Conservation (phyloP, 2,113 vertebrate genomes). For the Aythya baeri region DNA sequence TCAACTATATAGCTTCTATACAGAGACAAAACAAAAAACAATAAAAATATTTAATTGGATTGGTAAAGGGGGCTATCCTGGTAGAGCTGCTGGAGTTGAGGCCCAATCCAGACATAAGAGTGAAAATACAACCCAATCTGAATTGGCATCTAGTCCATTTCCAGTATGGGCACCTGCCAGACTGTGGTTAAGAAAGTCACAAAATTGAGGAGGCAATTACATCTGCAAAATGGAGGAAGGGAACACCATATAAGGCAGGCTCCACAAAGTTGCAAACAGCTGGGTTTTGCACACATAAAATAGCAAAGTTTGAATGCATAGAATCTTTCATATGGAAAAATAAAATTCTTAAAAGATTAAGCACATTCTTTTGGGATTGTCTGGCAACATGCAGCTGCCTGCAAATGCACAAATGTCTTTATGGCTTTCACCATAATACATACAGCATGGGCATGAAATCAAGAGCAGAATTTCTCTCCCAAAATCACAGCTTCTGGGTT, state of each 20-base stretch:
- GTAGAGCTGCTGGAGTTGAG: background rate
- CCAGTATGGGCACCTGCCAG: background rate
- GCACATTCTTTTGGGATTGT: background rate
- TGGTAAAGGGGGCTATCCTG: background rate
- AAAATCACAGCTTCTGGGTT: background rate
- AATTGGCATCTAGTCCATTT: background rate
- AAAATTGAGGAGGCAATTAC: background rate
- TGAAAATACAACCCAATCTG: background rate
- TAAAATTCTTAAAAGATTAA: background rate
- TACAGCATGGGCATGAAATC: background rate
- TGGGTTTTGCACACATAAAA: background rate
- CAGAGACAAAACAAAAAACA: background rate
- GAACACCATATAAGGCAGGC: fast-evolving
- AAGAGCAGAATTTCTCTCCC: background rate
- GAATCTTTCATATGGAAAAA: background rate
- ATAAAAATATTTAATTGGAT: background rate
- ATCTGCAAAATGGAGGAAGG: background rate
- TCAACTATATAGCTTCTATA: background rate
- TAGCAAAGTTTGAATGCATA: background rate
- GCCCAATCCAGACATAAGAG: background rate
- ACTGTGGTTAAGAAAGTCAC: background rate
- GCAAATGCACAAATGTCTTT: background rate
- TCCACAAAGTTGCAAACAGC: background rate
- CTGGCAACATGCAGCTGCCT: background rate
- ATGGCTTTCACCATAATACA: background rate